Percentiles rank a stretch among this genome's conserved stretches.
phyloP scores from a whole-genome alignment of 2,888 invertebrate species.

The Trachelus tabidus region DNA sequence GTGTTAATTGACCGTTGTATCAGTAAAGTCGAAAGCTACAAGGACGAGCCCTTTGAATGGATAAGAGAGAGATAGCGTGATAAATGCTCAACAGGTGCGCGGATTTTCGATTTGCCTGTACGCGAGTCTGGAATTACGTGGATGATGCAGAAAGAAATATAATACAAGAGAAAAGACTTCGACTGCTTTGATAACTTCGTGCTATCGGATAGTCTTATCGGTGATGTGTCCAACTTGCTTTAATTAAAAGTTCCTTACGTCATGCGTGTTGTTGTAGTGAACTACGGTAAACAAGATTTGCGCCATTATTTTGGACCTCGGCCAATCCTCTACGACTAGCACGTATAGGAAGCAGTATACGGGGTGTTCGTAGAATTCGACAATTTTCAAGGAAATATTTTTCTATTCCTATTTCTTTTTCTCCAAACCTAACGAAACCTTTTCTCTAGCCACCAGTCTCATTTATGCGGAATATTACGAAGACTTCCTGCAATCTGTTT shows the following conservation, averaged over 20 bases:
- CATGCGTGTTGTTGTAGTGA: not conserved
- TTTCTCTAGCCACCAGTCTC: not conserved
- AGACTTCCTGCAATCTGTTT: not conserved
- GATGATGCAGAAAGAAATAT: not conserved
- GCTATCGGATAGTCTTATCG: not conserved
- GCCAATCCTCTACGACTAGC: not conserved
- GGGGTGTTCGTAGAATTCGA: not conserved
- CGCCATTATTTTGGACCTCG: not conserved
- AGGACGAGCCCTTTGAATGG: not conserved
- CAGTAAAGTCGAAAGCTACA: not conserved
- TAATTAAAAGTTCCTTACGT: not conserved
- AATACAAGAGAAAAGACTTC: not conserved
- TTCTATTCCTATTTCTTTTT: not conserved
- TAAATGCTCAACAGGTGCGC: not conserved
- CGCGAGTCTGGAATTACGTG: not conserved
- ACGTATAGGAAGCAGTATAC: not conserved
- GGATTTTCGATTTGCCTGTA: not conserved
- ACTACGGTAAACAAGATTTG: not conserved
- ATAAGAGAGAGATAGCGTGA: not conserved
- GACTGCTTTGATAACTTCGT: not conserved
- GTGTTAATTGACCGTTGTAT: not conserved
- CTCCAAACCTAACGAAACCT: not conserved
- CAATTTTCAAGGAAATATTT: not conserved
- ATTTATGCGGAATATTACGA: not conserved
- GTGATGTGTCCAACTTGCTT: not conserved